A percentile compares a stretch with the other conserved stretches of the same genome.
These are phyloP conservation scores for Apamea epomidion DNA, from an alignment of 2,888 invertebrate species.

Conservation along the genomic window DNA sequence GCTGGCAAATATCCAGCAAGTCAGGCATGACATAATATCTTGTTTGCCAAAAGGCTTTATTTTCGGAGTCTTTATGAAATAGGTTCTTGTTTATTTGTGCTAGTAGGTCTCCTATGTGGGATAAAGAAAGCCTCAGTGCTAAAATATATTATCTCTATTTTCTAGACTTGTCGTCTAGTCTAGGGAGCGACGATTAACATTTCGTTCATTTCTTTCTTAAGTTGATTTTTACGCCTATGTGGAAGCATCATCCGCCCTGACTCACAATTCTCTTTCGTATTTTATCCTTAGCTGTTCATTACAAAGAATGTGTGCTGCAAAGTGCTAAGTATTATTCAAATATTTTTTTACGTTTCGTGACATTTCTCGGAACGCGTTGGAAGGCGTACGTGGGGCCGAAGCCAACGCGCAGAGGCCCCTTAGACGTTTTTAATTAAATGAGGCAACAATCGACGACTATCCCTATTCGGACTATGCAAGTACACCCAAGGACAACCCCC, in stretches of 20 bases:
- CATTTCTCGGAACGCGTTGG: neutral
- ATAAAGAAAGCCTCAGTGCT: slow-evolving; percentile 27
- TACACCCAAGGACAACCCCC: neutral
- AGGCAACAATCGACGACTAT: neutral
- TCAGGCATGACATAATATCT: slow-evolving; percentile 69
- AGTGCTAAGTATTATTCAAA: slow-evolving; percentile 15
- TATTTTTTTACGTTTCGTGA: neutral
- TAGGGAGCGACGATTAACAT: neutral
- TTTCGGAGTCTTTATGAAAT: slow-evolving; percentile 55
- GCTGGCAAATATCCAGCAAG: slow-evolving; percentile 69
- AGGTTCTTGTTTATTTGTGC: slow-evolving; percentile 58
- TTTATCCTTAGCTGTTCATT: neutral
- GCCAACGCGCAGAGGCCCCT: neutral
- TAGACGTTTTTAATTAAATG: neutral
- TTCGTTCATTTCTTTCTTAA: slow-evolving; percentile 1
- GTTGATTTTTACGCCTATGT: neutral
- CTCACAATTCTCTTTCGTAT: neutral
- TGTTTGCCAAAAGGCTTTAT: slow-evolving; percentile 69
- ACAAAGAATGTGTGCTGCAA: neutral
- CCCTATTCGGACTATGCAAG: neutral
- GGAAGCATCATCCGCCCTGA: neutral
- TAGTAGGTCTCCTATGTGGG: slow-evolving; percentile 52
- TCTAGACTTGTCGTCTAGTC: slow-evolving; percentile 40
- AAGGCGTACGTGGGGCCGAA: neutral
- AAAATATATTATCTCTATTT: slow-evolving; percentile 40